Conservation (phyloP, 2,888 invertebrate species). For the Melanophora roralis region DNA sequence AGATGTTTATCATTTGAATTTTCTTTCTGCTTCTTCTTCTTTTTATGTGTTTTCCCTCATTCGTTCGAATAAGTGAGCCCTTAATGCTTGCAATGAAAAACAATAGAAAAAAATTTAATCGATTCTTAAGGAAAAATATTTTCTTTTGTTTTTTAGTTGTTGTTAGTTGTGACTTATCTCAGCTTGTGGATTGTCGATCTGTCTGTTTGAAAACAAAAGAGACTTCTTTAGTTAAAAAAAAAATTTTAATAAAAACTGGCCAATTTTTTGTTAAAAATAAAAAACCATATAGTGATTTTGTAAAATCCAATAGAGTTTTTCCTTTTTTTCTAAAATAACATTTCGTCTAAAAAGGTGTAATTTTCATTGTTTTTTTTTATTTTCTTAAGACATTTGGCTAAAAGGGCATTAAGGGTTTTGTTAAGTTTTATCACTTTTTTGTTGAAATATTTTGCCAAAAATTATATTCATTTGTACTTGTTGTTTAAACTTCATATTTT, state of each 20-base stretch:
- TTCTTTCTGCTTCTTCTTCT: background rate
- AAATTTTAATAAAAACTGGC: conserved; percentile 49
- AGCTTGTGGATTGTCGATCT: conserved; percentile 68
- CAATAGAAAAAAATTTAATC: conserved; percentile 15
- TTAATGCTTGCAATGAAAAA: conserved; percentile 38
- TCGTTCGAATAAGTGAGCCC: conserved; percentile 43
- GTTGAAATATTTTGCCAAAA: background rate
- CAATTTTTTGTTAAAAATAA: conserved; percentile 52
- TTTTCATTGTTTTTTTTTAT: conserved; percentile 17
- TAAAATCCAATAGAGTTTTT: conserved; percentile 28
- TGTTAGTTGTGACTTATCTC: conserved; percentile 62
- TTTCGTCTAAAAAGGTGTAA: conserved; percentile 55
- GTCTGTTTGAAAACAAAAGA: background rate
- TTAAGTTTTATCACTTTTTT: conserved; percentile 30
- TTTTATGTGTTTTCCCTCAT: background rate
- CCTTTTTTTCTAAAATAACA: background rate
- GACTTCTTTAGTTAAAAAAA: background rate
- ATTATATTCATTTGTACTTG: conserved; percentile 33
- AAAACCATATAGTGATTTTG: conserved; percentile 28
- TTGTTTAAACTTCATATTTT: conserved; percentile 29
- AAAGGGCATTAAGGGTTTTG: conserved; percentile 45
- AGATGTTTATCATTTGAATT: conserved; percentile 58
- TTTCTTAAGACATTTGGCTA: conserved; percentile 10
- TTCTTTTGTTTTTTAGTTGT: conserved; percentile 41
- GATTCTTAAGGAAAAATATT: background rate